Base-by-base conservation (phyloP, 2,797 vertebrate species). In the Botia kubotai region DNA sequence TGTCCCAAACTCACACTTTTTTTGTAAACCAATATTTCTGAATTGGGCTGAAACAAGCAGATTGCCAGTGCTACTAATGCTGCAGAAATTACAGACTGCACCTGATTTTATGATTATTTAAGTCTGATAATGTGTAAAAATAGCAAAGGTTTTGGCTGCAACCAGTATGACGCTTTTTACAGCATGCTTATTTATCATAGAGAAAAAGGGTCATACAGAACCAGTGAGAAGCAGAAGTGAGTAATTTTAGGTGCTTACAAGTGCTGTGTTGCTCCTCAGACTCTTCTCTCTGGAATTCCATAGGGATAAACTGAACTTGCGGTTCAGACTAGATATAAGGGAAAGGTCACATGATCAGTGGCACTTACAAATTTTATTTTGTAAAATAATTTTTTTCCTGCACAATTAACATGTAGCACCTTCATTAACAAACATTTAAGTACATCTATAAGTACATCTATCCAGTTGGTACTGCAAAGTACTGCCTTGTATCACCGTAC, bases 241-340 rank as follows among this genome's bases (percentile, higher is more conserved):
- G 36, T 17, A 6, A 60, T 19, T 23, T 29, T 0, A 16, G 53
- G 0, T 29, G 87, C 95, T 95, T 95, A 98, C 97, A 91, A 83
- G 90, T 91, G 83, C 90, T 90, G 88, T 93, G 93, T 84, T 75
- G 87, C 53, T 92, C 90, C 19, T 94, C 93, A 87, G 92, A 92
- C 62, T 91, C 89, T 55, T 94, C 91, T 63, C 90, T 90, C 80
- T 95, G 95, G 71, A 94, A 87, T 29, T 95, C 94, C 89, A 96
- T 94, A 80, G 95, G 88, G 86, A 96, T 91, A 85, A 96, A 94
- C 87, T 93, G 94, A 80, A 98, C 89, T 90, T 97, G 95, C 87
- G 97, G 97, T 83, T 95, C 96, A 75, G 96, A 94, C 97, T 98
- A 89, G 89, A 10, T 48, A 91, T 74, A 62, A 90, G 87, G 39